A percentile compares a stretch with the other conserved stretches of the same genome.
These are phyloP conservation scores for Ophraella communa DNA, from an alignment of 2,888 invertebrate species.

Conservation along the genomic window DNA sequence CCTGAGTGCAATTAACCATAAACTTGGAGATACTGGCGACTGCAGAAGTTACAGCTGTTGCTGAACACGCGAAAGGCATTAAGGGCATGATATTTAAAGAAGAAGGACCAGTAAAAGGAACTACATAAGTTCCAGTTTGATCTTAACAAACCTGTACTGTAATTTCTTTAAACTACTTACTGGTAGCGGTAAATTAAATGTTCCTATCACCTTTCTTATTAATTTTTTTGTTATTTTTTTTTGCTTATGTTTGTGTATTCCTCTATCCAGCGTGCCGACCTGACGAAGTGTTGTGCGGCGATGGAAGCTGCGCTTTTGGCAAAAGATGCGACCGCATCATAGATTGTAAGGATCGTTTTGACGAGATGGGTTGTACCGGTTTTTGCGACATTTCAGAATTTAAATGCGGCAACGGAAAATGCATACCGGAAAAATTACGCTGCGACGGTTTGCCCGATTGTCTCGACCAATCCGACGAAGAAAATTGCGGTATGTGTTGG, in stretches of 20 bases:
- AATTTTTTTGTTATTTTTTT: not conserved
- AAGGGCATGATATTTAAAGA: too few relatives aligned
- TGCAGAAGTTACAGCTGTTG: too few relatives aligned
- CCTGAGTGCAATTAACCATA: too few relatives aligned
- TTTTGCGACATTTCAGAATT: conserved; percentile 43
- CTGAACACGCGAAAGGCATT: too few relatives aligned
- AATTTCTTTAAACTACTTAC: too few relatives aligned
- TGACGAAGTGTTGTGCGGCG: conserved; percentile 63
- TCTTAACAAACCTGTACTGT: too few relatives aligned
- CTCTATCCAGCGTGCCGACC: conserved; percentile 54
- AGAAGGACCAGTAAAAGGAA: too few relatives aligned
- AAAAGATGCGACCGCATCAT: conserved; percentile 61
- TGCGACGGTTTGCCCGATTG: conserved; percentile 66
- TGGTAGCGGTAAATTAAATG: not conserved
- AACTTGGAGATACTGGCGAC: too few relatives aligned
- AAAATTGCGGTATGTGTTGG: conserved; percentile 58
- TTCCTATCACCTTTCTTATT: not conserved
- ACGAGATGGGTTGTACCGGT: conserved; percentile 69
- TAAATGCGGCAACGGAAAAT: conserved; percentile 57
- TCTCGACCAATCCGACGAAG: conserved; percentile 67
- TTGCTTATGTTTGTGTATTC: not conserved
- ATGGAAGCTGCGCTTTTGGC: conserved; percentile 61
- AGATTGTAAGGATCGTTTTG: conserved; percentile 81
- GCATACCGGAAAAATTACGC: conserved; percentile 59
- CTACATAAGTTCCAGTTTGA: too few relatives aligned